phyloP scores from a whole-genome alignment of 1,140 invertebrate genomes.

The Paraescarpia echinospica region DNA sequence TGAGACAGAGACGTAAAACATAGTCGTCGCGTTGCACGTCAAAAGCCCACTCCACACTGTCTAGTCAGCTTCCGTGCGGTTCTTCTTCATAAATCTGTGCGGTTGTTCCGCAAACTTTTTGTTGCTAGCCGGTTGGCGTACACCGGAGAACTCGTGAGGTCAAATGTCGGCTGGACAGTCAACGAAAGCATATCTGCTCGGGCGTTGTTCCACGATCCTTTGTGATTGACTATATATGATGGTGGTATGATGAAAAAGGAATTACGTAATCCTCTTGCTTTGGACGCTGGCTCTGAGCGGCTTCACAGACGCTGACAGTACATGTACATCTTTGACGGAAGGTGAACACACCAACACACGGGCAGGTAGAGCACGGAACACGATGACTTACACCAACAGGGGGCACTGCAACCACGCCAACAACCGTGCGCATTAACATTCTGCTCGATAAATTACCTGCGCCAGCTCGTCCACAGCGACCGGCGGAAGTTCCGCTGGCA shows the following conservation, averaged over 20 bases:
- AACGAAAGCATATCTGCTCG: background rate
- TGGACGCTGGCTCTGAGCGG: background rate
- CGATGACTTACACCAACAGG: background rate
- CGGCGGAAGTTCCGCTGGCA: background rate
- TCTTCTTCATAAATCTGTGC: background rate
- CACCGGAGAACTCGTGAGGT: too few relatives aligned
- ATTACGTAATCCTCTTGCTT: background rate
- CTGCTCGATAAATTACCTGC: background rate
- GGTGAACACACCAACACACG: conserved; percentile 2
- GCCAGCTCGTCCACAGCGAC: background rate
- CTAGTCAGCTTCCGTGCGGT: background rate
- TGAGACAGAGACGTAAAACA: background rate
- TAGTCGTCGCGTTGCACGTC: background rate
- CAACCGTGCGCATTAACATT: background rate
- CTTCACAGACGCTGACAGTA: background rate
- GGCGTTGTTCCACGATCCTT: background rate
- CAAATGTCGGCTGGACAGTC: too few relatives aligned
- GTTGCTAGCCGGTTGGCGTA: background rate
- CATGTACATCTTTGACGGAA: background rate
- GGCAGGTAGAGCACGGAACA: background rate
- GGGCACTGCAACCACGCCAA: background rate
- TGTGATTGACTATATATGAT: background rate
- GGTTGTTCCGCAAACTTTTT: background rate
- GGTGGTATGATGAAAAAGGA: background rate
- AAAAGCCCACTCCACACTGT: too few relatives aligned